A percentile compares a stretch with the other conserved stretches of the same genome.
Conservation (phyloP, 2,797 vertebrate genomes). For the Emydoidea blandingii region DNA sequence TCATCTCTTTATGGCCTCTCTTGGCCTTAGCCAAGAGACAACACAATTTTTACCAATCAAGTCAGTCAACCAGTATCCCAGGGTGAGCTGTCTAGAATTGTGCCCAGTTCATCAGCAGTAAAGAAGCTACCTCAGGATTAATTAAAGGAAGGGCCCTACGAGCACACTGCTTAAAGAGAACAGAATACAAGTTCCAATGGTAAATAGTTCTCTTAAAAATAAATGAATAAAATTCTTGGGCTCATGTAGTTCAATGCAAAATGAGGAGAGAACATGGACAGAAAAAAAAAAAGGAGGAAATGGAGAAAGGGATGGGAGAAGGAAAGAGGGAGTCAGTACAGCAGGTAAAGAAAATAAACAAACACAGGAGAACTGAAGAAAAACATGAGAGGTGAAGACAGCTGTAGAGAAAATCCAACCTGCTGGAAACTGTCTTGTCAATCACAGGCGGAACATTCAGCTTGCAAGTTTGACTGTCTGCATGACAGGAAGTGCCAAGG, state of each 20-base stretch:
- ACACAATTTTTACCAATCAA: neutral
- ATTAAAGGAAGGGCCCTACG: neutral
- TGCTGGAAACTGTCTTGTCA: neutral
- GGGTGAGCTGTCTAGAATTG: neutral
- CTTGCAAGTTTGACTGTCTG: neutral
- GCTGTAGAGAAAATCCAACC: neutral
- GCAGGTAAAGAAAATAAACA: neutral
- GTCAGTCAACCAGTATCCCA: neutral
- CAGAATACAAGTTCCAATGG: neutral
- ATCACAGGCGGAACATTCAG: accelerated
- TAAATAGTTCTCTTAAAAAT: neutral
- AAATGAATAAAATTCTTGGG: neutral
- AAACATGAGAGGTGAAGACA: neutral
- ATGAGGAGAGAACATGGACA: neutral
- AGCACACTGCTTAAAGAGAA: neutral
- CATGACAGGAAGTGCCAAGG: neutral
- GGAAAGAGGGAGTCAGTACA: neutral
- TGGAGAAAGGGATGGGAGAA: neutral
- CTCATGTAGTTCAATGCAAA: neutral
- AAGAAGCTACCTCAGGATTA: neutral
- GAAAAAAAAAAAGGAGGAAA: neutral
- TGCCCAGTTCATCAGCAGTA: neutral
- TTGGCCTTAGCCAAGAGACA: neutral
- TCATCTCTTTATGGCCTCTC: neutral
- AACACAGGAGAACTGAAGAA: neutral